Base-by-base conservation (phyloP, 2,797 vertebrate species). In the Ctenopoma multispine region DNA sequence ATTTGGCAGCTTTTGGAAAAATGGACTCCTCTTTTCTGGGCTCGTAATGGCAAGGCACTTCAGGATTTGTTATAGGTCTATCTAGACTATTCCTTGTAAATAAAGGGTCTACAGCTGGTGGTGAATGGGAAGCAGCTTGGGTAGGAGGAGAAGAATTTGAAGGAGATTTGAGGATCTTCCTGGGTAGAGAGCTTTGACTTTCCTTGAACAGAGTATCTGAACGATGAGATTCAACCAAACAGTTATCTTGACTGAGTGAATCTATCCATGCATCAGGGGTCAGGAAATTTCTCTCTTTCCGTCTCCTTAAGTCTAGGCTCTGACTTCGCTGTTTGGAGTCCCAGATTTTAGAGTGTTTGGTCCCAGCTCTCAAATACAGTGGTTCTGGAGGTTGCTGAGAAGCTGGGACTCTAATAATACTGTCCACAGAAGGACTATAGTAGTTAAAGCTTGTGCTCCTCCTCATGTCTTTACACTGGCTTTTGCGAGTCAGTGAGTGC, bases 181-280 rank as follows among this genome's bases (percentile, higher is more conserved):
- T 72, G 4, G 23, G 12, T 3, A 69, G 29, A 24, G 58, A 71
- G 1, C 54, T 58, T 18, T 63, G 79, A 5, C 69, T 40, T 27
- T 85, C 72, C 67, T 80, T 72, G n/a, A 60, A 46, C 2, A 77
- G 18, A 51, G 78, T 59, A 27, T 72, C 76, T 2, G 67, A 61
- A 20, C 23, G 81, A 57, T n/a, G 27, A n/a, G 75, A 73, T 1
- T 62, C 43, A 23, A 53, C 29, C 0, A 89, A 89, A 69, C 84
- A 85, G 77, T 91, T 88, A 71, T 88, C 84, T 60, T 87, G 86
- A 77, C 83, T 95, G 6, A 94, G 77, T 6, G 93, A 94, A 71
- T 94, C 85, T n/a, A 95, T 82, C 94, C 95, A 94, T 1, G 89
- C 93, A 46, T 94, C 90, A 3, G 94, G 95, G 11, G 92, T 79